Evolutionary conservation across 2,797 vertebrate species (phyloP).

Genomic region (Pseudotriccus pelzelni): DNA sequence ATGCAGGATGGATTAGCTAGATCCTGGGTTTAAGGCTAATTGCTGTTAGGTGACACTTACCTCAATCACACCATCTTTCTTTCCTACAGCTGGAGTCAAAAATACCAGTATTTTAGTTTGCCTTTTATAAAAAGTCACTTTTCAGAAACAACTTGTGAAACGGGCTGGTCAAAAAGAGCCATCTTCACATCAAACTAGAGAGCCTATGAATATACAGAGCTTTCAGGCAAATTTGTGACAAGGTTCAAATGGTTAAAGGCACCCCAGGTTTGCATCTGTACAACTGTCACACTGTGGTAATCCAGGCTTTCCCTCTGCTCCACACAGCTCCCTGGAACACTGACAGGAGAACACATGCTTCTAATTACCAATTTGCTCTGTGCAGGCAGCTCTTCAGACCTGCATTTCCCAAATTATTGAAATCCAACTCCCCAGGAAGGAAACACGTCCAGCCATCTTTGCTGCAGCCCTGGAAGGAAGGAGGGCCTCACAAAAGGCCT

Average conservation of each 20-base stretch:
- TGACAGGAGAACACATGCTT: constrained; percentile 28
- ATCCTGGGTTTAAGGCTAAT: not conserved
- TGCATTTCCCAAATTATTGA: not conserved
- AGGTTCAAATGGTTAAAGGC: not conserved
- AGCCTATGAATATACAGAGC: not conserved
- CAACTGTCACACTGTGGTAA: not conserved
- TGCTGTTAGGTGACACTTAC: not conserved
- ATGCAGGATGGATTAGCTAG: not conserved
- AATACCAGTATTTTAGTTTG: not conserved
- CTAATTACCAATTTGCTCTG: not conserved
- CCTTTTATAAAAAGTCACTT: not conserved
- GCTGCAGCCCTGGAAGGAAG: not conserved
- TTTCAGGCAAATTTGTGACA: not conserved
- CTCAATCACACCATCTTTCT: not conserved
- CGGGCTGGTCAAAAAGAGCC: not conserved
- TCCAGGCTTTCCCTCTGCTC: not conserved
- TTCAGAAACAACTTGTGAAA: not conserved
- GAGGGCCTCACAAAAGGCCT: not conserved
- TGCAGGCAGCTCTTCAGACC: not conserved
- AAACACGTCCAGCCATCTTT: not conserved
- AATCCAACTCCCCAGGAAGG: not conserved
- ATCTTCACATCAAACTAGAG: not conserved
- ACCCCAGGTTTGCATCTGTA: not conserved
- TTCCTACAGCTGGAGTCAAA: not conserved
- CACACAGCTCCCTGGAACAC: constrained; percentile 22